Percentiles rank a stretch among this genome's conserved stretches.
phyloP scores from a whole-genome alignment of 1,140 invertebrate genomes.

The Drosophila guanche region DNA sequence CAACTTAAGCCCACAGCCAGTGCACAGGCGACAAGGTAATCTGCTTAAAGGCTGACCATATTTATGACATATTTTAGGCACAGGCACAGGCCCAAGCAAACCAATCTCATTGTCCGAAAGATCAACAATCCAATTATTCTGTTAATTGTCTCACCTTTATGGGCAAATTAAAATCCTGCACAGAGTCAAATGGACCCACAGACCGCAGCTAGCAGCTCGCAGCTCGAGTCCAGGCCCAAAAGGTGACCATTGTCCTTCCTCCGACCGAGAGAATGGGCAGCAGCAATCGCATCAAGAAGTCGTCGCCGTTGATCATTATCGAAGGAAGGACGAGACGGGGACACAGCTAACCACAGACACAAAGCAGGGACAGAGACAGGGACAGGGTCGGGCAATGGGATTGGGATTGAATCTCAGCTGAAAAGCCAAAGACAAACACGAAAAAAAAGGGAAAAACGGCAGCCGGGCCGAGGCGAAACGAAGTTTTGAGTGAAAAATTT shows the following conservation, averaged over 20 bases:
- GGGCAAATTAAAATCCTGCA: constrained; percentile 77
- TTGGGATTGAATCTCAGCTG: constrained; percentile 43
- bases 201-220: constrained; percentile 7
- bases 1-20: neutral
- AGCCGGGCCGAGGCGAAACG: constrained; percentile 28
- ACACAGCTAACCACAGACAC: constrained; percentile 12
- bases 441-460: constrained; percentile 24
- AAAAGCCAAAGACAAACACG: constrained; percentile 73
- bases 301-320: constrained; percentile 77
- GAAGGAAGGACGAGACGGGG: constrained; percentile 32
- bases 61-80: constrained; percentile 21
- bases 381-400: constrained; percentile 22
- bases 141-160: constrained; percentile 82
- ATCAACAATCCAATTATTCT: constrained; percentile 79
- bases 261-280: constrained; percentile 39
- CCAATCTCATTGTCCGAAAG: constrained; percentile 52
- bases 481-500: constrained; percentile 78
- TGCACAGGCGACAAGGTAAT: constrained; percentile 30
- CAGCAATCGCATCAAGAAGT: constrained; percentile 78
- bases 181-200: constrained; percentile 71
- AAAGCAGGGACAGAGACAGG: constrained; percentile 19
- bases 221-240: constrained; percentile 5
- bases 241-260: constrained; percentile 49
- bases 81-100: constrained; percentile 2
- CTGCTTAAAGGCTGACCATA: constrained; percentile 39